Base-by-base conservation (phyloP, 2,888 invertebrate species). In the Fragum whitleyi region DNA sequence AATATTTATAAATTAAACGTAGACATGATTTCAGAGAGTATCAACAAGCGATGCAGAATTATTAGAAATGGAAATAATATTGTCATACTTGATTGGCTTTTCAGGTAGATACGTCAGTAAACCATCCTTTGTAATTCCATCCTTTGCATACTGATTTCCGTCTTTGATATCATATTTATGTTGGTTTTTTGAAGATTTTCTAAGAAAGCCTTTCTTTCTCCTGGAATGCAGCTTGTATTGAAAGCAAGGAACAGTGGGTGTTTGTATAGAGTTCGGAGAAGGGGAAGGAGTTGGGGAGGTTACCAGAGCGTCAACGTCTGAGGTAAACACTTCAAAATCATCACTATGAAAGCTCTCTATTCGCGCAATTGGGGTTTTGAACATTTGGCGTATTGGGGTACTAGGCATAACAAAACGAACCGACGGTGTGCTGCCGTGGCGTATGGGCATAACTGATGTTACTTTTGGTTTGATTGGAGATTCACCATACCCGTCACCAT, bases 301-400 rank as follows among this genome's bases (percentile, higher is more conserved):
- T 29, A 86, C 86, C 53, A 80, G 75, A 72, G 85, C 85, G 47
- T 87, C 89, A 42, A 81, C 53, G 59, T 88, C 89, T 74, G 87
- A 84, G 71, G 83, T 87, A 76, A 83, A 87, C 61, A 74, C 83
- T 69, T 92, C 92, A 83, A 91, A 91, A 76, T 92, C 92, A 69
- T 92, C 91, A 86, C 91, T 92, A 81, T 92, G 91, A 79, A 92
- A 92, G 79, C 92, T 92, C 75, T 92, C 92, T 71, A 92, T 90
- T 9, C 91, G 88, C 70, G 92, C 92, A 71, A 92, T 86, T 36
- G 92, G 92, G 23, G 90, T 91, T 72, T 88, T 88, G 67, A 91
- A 87, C 81, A 89, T 88, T 85, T 90, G 86, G 87, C 91, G 88
- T 16, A 88, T 88, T 11, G 91, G 91, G 42, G 92, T 90, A 68